Conservation (phyloP, 2,113 vertebrate species). For the Megaceryle torquata region DNA sequence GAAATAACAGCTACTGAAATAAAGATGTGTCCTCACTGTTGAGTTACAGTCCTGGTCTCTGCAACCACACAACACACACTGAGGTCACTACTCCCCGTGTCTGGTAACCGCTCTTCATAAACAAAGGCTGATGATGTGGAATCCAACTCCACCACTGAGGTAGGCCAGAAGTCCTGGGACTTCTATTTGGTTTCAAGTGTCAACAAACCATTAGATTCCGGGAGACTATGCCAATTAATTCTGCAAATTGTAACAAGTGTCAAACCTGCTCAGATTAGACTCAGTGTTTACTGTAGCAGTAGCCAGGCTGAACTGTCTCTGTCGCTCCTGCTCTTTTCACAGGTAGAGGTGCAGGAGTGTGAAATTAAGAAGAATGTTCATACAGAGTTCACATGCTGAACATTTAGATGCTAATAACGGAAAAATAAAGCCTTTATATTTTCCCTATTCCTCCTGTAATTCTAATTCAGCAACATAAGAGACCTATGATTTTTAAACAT, state of each 20-base stretch:
- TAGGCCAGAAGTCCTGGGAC: background rate
- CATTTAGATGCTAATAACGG: background rate
- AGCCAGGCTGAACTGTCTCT: background rate
- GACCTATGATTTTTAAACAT: fast-evolving
- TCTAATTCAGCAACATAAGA: background rate
- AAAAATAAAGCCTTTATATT: background rate
- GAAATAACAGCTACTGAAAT: background rate
- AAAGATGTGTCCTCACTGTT: background rate
- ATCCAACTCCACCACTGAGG: background rate
- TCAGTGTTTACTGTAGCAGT: background rate
- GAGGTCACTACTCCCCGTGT: fast-evolving
- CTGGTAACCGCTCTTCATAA: too few species aligned
- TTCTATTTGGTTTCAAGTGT: background rate
- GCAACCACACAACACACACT: background rate
- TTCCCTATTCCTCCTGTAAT: background rate
- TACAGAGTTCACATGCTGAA: background rate
- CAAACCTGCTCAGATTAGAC: background rate
- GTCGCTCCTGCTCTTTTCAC: background rate
- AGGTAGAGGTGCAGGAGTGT: background rate
- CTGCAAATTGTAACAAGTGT: background rate
- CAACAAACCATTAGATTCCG: background rate
- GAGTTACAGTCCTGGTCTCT: background rate
- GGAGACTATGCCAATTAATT: background rate
- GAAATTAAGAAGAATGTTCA: background rate
- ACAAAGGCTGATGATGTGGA: background rate